Conservation (phyloP, 2,113 vertebrate species). For the Gnathonemus echidnorhynchus region DNA sequence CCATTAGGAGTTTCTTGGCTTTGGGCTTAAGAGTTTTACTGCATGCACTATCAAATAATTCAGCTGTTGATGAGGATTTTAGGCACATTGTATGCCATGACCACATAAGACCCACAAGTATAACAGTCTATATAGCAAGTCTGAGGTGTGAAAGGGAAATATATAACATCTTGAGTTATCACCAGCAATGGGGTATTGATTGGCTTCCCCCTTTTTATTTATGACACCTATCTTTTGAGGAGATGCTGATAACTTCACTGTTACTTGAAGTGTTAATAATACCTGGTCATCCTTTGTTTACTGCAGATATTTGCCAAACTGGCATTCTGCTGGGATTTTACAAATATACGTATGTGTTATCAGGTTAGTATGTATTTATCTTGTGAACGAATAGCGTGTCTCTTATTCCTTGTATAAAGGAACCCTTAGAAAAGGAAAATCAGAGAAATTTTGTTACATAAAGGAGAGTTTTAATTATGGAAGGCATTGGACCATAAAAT, state of each 20-base stretch:
- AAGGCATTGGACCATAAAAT: background rate
- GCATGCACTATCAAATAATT: background rate
- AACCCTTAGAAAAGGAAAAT: background rate
- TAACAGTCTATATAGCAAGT: slow-evolving; percentile 7
- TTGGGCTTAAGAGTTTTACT: background rate
- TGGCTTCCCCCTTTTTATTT: slow-evolving; percentile 6
- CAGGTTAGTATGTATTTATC: background rate
- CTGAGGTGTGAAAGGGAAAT: slow-evolving; percentile 4
- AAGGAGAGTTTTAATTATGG: background rate
- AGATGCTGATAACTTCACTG: background rate
- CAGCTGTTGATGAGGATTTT: background rate
- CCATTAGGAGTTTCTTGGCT: background rate
- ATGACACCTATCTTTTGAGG: background rate
- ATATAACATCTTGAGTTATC: background rate
- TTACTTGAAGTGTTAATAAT: slow-evolving; percentile 7
- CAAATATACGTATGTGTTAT: background rate
- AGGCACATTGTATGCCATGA: background rate
- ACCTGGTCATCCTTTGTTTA: slow-evolving; percentile 9
- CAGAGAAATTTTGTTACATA: background rate
- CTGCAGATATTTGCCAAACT: slow-evolving; percentile 4
- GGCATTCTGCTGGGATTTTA: background rate
- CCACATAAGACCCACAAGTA: background rate
- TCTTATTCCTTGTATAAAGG: background rate
- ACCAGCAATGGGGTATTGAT: background rate
- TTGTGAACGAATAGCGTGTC: background rate